Conservation (phyloP, 1,140 invertebrate genomes). For the Drosophila repleta region DNA sequence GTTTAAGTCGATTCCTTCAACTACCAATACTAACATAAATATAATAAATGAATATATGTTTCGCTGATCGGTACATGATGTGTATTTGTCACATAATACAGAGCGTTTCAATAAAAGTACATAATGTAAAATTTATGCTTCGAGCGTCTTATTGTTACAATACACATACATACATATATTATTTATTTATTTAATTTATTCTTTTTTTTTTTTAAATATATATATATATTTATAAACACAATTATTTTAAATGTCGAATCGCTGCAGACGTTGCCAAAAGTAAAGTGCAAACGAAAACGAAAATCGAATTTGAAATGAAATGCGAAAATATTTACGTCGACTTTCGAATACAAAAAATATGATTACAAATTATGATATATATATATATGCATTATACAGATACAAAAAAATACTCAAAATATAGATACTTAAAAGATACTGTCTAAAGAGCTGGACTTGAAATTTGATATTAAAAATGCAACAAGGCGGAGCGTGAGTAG, state of each 20-base stretch:
- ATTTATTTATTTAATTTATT: conserved; percentile 40
- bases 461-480: conserved; percentile 41
- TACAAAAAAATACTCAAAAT: conserved; percentile 65
- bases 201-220: conserved; percentile 37
- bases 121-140: conserved; percentile 67
- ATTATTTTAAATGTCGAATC: conserved; percentile 65
- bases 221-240: conserved; percentile 61
- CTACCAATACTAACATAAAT: neutral
- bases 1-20: too few relatives aligned
- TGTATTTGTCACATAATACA: conserved; percentile 78
- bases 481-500: conserved; percentile 38
- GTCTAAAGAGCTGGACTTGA: conserved; percentile 62
- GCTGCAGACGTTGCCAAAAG: conserved; percentile 32
- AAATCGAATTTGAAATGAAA: conserved; percentile 24
- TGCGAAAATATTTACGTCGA: conserved; percentile 33
- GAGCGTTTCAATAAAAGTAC: conserved; percentile 61
- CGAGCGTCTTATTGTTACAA: conserved; percentile 74
- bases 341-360: conserved; percentile 50
- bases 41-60: neutral
- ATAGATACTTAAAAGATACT: conserved; percentile 69
- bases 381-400: conserved; percentile 57
- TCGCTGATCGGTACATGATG: conserved; percentile 56
- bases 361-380: too few relatives aligned
- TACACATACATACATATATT: conserved; percentile 55
- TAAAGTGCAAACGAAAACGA: conserved; percentile 34